These are phyloP conservation scores for Peromyscus californicus DNA, from an alignment of 2,113 vertebrate species.

Conservation along the genomic window DNA sequence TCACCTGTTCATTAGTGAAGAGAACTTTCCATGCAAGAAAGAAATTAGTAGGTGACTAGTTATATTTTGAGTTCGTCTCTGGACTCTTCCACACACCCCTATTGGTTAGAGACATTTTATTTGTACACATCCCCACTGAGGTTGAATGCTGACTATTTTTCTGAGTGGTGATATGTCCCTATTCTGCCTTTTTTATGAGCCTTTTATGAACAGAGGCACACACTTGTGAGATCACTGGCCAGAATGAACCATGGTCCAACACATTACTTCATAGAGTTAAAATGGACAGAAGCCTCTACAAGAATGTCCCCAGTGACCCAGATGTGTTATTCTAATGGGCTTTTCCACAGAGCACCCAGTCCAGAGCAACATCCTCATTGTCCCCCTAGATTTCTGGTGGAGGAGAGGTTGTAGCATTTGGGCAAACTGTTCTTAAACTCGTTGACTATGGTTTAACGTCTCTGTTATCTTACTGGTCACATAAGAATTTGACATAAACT, in stretches of 20 bases:
- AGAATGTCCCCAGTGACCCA: not conserved
- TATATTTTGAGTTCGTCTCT: constrained; percentile 57
- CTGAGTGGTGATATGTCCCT: not conserved
- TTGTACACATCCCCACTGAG: constrained; percentile 12
- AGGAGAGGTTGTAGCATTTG: not conserved
- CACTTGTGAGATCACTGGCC: constrained; percentile 32
- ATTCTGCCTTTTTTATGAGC: not conserved
- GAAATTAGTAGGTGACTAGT: constrained; percentile 28
- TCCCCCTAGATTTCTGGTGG: not conserved
- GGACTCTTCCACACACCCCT: not conserved
- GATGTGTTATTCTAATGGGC: not conserved
- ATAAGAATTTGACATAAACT: not conserved
- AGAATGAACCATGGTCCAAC: not conserved
- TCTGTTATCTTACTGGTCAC: constrained; percentile 13
- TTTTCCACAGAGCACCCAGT: not conserved
- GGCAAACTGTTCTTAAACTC: constrained; percentile 3
- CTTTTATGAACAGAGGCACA: constrained; percentile 27
- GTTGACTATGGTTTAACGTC: not conserved
- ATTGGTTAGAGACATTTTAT: constrained; percentile 12
- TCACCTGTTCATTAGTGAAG: constrained; percentile 59
- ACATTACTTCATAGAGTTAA: constrained; percentile 15
- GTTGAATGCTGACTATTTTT: not conserved
- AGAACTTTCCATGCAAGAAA: constrained; percentile 29
- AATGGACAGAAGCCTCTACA: constrained; percentile 2
- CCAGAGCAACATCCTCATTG: not conserved